phyloP scores from a whole-genome alignment of 1,140 invertebrate species.

The Dufourea novaeangliae region DNA sequence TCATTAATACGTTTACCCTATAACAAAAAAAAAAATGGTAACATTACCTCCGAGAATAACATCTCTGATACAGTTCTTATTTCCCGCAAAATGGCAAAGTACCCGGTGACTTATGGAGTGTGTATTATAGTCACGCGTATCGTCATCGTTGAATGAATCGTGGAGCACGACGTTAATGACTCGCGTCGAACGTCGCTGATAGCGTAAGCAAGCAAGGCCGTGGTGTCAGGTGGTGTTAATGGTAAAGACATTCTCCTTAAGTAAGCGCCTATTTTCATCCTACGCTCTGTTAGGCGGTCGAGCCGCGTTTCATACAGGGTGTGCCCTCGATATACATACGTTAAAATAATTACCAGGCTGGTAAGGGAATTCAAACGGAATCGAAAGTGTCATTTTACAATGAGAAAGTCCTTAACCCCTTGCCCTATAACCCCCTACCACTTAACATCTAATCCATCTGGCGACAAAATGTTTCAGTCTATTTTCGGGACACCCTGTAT shows the following conservation, averaged over 20 bases:
- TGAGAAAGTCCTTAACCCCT: too few species aligned
- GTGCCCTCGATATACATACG: neutral
- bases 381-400: too few species aligned
- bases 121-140: neutral
- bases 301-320: neutral
- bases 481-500: neutral
- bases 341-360: neutral
- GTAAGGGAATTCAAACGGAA: too few species aligned
- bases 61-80: too few species aligned
- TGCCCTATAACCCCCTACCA: too few species aligned
- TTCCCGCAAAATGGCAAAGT: neutral
- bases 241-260: slow-evolving; percentile 37
- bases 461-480: too few species aligned
- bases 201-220: slow-evolving; percentile 35
- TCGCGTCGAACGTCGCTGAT: slow-evolving; percentile 20
- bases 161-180: slow-evolving; percentile 24
- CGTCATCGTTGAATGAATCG: neutral
- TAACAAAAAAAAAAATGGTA: too few species aligned
- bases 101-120: neutral
- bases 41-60: too few species aligned
- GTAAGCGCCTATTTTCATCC: slow-evolving; percentile 34
- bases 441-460: too few species aligned
- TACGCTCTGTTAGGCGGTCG: slow-evolving; percentile 15
- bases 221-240: slow-evolving; percentile 39
- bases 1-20: too few species aligned